Evolutionary conservation across 2,797 vertebrate genomes (phyloP).

Genomic region (Poliocrania exsul): DNA sequence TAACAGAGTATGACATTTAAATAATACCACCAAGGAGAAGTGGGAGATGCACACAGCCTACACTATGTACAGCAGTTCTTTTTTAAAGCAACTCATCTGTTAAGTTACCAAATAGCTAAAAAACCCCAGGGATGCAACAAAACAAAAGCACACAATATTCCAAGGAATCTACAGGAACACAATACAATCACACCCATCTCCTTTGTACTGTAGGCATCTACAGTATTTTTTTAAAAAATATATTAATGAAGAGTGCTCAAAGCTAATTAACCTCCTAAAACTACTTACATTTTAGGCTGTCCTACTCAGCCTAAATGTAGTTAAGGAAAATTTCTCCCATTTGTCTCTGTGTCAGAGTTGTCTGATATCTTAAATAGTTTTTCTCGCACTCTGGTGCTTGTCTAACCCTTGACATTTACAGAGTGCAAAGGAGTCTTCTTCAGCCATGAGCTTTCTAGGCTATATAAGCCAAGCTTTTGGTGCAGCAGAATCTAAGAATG

Average conservation of each 20-base stretch:
- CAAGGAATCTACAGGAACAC: not conserved
- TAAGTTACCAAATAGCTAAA: conserved; percentile 38
- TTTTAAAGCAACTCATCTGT: conserved; percentile 17
- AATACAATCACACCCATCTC: not conserved
- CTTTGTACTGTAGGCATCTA: not conserved
- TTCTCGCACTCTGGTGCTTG: not conserved
- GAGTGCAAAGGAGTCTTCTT: not conserved
- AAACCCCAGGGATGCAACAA: conserved; percentile 3
- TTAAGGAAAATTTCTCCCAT: not conserved
- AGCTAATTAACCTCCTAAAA: not conserved
- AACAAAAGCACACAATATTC: not conserved
- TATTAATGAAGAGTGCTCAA: not conserved
- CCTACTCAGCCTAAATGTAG: not conserved
- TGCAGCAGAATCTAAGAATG: not conserved
- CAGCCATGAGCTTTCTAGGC: not conserved
- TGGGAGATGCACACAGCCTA: conserved; percentile 9
- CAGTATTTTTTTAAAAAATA: not conserved
- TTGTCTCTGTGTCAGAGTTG: not conserved
- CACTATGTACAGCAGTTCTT: not conserved
- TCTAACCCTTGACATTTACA: not conserved
- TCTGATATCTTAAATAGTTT: not conserved
- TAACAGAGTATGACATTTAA: conserved; percentile 56
- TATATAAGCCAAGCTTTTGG: not conserved
- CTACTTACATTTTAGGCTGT: not conserved
- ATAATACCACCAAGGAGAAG: conserved; percentile 38